phyloP scores from a whole-genome alignment of 1,140 invertebrate species.

The Eumaeus atala region DNA sequence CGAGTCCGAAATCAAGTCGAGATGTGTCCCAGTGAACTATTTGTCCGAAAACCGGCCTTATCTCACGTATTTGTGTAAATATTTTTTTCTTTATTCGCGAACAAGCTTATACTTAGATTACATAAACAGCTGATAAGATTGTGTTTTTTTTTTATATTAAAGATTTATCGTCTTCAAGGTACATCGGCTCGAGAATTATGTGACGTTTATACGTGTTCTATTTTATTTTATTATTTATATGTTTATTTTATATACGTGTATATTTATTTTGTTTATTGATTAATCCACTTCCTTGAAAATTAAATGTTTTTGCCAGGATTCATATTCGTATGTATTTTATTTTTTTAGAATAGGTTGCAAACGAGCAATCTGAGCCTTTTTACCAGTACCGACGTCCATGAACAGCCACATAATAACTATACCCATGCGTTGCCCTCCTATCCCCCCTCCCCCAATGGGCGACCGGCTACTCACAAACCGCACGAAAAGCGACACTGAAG shows the following conservation, averaged over 20 bases:
- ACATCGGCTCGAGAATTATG: neutral
- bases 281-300: no score
- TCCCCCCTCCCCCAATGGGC: no score
- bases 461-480: no score
- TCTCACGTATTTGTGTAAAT: constrained; percentile 8
- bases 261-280: neutral
- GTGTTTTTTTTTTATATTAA: constrained; percentile 13
- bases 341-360: no score
- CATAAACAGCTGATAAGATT: constrained; percentile 21
- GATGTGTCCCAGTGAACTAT: constrained; percentile 10
- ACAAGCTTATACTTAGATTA: constrained; percentile 17
- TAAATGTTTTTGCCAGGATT: no score
- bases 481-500: no score
- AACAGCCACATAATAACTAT: no score
- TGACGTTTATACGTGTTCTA: neutral
- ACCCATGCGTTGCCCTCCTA: no score
- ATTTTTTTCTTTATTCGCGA: constrained; percentile 13
- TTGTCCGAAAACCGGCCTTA: neutral
- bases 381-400: no score
- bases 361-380: no score
- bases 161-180: constrained; percentile 4
- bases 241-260: neutral
- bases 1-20: neutral
- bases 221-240: constrained; percentile 7
- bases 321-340: no score